Percentiles rank a stretch among this genome's conserved stretches.
phyloP scores from a whole-genome alignment of 2,797 vertebrate species.

The Furcifer pardalis region DNA sequence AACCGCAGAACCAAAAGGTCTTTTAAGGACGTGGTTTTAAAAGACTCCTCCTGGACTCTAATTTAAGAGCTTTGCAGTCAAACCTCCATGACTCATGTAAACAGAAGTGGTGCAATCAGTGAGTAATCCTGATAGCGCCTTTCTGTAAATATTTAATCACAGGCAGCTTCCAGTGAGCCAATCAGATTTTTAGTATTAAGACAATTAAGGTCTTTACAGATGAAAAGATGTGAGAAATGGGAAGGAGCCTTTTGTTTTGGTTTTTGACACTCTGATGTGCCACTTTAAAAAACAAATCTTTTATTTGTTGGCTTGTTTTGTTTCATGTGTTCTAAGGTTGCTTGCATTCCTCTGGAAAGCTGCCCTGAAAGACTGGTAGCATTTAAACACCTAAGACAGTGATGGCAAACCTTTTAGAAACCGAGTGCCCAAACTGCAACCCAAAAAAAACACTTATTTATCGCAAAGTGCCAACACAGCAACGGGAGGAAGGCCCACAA shows the following conservation, averaged over 20 bases:
- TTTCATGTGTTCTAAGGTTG: background rate
- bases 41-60: constrained; percentile 41
- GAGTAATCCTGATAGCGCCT: constrained; percentile 54
- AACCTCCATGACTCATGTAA: constrained; percentile 66
- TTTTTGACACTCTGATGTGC: background rate
- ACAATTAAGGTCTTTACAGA: background rate
- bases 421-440: too few species aligned
- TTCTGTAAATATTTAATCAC: constrained; percentile 32
- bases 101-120: constrained; percentile 44
- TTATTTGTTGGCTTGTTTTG: background rate
- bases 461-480: too few species aligned
- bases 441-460: too few species aligned
- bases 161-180: background rate
- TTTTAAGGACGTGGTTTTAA: constrained; percentile 61
- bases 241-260: constrained; percentile 8
- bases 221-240: background rate
- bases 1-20: too few species aligned
- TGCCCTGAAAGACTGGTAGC: background rate
- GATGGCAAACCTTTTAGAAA: too few species aligned
- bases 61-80: constrained; percentile 42
- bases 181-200: background rate
- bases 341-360: background rate
- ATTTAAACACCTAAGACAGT: background rate
- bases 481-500: too few species aligned
- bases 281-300: background rate